Evolutionary conservation across 2,797 vertebrate species (phyloP).

Genomic region (Lepilemur ruficaudatus): DNA sequence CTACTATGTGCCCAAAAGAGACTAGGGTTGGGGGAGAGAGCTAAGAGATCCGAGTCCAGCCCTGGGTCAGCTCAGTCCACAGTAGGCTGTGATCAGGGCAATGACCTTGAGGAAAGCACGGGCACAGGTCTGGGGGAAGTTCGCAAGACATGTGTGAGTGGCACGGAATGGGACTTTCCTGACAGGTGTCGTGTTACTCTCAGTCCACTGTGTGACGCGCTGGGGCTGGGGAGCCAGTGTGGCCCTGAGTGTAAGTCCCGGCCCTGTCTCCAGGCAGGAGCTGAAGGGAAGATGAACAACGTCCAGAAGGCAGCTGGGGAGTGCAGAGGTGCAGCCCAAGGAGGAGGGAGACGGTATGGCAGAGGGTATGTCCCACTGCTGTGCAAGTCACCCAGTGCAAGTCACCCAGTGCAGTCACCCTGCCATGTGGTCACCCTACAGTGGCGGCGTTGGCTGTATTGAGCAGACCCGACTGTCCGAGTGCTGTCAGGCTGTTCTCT

Average conservation of each 20-base stretch:
- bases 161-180: background rate
- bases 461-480: fast-evolving
- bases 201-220: background rate
- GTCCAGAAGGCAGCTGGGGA: background rate
- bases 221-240: too few relatives aligned
- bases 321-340: too few relatives aligned
- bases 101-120: background rate
- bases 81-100: background rate
- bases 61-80: background rate
- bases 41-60: background rate
- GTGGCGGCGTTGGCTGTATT: fast-evolving
- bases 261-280: background rate
- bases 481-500: background rate
- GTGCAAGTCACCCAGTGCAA: too few relatives aligned
- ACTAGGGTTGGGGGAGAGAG: background rate
- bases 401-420: too few relatives aligned
- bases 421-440: background rate
- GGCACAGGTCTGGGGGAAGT: too few relatives aligned
- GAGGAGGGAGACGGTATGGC: fast-evolving
- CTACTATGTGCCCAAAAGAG: background rate
- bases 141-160: background rate
- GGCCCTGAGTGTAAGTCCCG: background rate
- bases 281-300: too few relatives aligned
- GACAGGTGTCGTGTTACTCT: background rate
- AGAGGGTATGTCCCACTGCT: background rate